Conservation (phyloP, 2,888 invertebrate genomes). For the Drosophila dives region DNA sequence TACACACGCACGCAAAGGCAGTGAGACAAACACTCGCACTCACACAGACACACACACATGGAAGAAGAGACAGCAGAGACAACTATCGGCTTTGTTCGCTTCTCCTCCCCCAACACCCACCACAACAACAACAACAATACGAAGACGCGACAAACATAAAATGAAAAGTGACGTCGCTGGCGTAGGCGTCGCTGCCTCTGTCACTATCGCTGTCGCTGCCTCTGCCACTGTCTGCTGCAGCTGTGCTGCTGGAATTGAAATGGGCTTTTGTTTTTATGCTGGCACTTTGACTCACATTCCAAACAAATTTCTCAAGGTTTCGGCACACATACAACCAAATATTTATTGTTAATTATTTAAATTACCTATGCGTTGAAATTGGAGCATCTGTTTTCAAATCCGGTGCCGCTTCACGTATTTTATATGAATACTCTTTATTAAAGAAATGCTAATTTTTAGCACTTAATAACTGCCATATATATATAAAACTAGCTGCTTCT, state of each 20-base stretch:
- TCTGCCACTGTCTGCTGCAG: constrained; percentile 22
- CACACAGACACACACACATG: constrained; percentile 37
- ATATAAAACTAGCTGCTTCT: constrained; percentile 29
- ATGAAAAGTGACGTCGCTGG: constrained; percentile 63
- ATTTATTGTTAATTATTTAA: constrained; percentile 52
- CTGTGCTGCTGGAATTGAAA: constrained; percentile 55
- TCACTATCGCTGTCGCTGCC: constrained; percentile 16
- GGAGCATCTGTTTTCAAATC: constrained; percentile 37
- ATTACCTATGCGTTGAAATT: constrained; percentile 64
- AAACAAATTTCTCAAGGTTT: constrained; percentile 68
- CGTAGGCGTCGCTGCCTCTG: constrained; percentile 38
- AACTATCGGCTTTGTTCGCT: constrained; percentile 42
- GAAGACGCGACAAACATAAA: constrained; percentile 49
- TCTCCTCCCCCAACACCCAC: constrained; percentile 1
- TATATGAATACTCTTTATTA: constrained; percentile 41
- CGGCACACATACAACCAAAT: constrained; percentile 19
- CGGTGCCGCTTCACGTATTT: constrained; percentile 52
- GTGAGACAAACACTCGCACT: constrained; percentile 12
- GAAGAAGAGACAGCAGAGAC: constrained; percentile 24
- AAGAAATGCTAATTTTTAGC: constrained; percentile 53
- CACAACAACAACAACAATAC: constrained; percentile 10
- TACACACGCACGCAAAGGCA: constrained; percentile 2
- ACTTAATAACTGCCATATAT: constrained; percentile 28
- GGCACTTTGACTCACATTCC: constrained; percentile 33
- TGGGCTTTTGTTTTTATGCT: constrained; percentile 62